Base-by-base conservation (phyloP, 2,113 vertebrate species). In the Asarcornis scutulata region DNA sequence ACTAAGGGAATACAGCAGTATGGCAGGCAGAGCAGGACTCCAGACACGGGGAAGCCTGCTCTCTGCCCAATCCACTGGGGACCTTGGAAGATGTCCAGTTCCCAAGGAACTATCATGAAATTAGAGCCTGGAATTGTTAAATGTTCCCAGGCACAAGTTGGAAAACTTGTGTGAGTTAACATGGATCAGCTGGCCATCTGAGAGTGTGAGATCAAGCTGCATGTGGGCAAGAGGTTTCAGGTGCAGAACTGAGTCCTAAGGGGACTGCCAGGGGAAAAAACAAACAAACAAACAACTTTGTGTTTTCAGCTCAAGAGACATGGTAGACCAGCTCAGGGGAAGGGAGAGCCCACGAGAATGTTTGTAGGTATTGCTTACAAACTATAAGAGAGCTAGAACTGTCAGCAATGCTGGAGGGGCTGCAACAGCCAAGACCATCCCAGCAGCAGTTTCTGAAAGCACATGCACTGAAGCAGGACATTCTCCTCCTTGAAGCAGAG, bases 41-140 rank as follows among this genome's bases (percentile, higher is more conserved):
- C 0, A 1, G 0, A 1, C 12, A 7, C 17, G 46, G 1, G 11
- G 48, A 76, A 88, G 82, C 4, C 18, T 0, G 0, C n/a, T 63
- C 31, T 18, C 46, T 68, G 34, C 64, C 58, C 55, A 50, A 18
- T 12, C 62, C 62, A 63, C 31, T 1, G 2, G 38, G 36, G 20
- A 53, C 17, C 55, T 86, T 66, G 60, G 48, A 58, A 80, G 38
- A 58, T 25, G 7, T 21, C 36, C 72, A 79, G 88, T 7, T 86
- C 58, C 44, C 71, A n/a, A 55, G 15, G 48, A 83, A 26, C 78
- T 44, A 48, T 50, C 32, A 38, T 34, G 48, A 66, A 75, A 82
- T 76, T 11, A 64, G 64, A 60, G 31, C 42, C 56, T 3, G 0
- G 44, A 63, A 71, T 17, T 36, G 56, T 46, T 52, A 40, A 88